phyloP scores from a whole-genome alignment of 2,888 invertebrate species.

The Plutella xylostella region DNA sequence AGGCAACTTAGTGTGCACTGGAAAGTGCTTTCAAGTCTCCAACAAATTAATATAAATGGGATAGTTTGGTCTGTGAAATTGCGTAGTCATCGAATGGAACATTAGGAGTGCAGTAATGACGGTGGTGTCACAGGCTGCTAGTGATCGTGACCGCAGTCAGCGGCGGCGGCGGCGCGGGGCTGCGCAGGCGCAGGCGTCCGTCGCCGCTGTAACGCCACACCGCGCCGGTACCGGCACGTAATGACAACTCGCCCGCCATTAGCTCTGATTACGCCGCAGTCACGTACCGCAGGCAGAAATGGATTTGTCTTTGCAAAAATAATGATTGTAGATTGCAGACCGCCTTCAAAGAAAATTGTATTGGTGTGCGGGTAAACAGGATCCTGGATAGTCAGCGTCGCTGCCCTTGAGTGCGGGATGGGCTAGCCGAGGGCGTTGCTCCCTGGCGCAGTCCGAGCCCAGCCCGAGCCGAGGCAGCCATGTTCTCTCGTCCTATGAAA shows the following conservation, averaged over 20 bases:
- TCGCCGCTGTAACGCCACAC: too few species aligned
- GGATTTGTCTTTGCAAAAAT: conserved; percentile 69
- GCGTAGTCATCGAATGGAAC: conserved; percentile 13
- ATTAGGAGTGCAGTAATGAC: conserved; percentile 29
- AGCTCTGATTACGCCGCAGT: conserved; percentile 62
- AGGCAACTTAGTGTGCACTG: too few species aligned
- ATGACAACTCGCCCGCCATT: conserved; percentile 58
- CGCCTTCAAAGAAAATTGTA: conserved; percentile 64
- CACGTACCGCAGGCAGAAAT: conserved; percentile 64
- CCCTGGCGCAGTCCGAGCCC: not conserved
- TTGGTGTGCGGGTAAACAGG: conserved; percentile 56
- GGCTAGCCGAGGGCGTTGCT: not conserved
- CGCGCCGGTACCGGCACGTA: conserved; percentile 36
- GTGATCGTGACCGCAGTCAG: conserved; percentile 30
- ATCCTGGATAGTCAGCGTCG: conserved; percentile 28
- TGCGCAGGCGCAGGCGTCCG: conserved; percentile 20
- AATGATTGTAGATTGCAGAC: conserved; percentile 65
- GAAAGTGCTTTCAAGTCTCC: not conserved
- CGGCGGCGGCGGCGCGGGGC: conserved; percentile 16
- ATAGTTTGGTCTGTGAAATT: not conserved
- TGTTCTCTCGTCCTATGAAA: too few species aligned
- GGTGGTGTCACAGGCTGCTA: conserved; percentile 34
- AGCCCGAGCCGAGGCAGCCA: too few species aligned
- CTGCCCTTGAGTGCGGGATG: conserved; percentile 29
- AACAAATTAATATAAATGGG: too few species aligned